These are phyloP conservation scores for Clarias laeviceps DNA, from an alignment of 2,797 vertebrate species.

Conservation along the genomic window DNA sequence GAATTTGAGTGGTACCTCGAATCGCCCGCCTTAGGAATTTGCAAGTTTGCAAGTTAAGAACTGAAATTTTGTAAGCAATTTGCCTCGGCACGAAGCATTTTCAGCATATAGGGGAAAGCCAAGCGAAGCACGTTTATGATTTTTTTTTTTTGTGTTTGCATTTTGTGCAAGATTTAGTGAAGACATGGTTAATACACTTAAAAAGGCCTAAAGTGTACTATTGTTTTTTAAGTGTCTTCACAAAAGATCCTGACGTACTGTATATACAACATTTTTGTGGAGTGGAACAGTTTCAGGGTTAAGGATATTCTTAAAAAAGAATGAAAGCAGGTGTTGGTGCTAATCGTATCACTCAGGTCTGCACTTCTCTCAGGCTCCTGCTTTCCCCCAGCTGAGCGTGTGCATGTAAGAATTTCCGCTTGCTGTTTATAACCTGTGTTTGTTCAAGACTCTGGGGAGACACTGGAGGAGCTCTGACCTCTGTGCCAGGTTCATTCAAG, in stretches of 20 bases:
- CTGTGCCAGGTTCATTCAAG: conserved; percentile 11
- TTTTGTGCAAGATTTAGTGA: too few relatives aligned
- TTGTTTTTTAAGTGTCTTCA: neutral
- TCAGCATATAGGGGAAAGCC: too few relatives aligned
- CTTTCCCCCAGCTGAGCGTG: neutral
- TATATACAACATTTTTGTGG: neutral
- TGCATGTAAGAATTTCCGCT: neutral
- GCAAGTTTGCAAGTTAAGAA: too few relatives aligned
- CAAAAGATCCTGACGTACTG: neutral
- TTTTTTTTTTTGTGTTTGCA: too few relatives aligned
- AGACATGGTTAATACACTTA: neutral
- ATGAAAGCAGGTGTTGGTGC: neutral
- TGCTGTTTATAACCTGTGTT: conserved; percentile 37
- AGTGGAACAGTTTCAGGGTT: neutral
- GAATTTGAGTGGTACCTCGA: too few relatives aligned
- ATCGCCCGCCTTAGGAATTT: too few relatives aligned
- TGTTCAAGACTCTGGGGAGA: conserved; percentile 29
- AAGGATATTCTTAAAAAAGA: neutral
- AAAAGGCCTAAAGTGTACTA: neutral
- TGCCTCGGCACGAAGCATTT: too few relatives aligned
- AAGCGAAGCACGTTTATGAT: too few relatives aligned
- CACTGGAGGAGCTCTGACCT: conserved; percentile 9
- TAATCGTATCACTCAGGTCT: too few relatives aligned
- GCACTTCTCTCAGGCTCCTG: neutral
- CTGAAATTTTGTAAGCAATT: too few relatives aligned